phyloP scores from a whole-genome alignment of 1,140 invertebrate species.

The Euura saliciscinereae region DNA sequence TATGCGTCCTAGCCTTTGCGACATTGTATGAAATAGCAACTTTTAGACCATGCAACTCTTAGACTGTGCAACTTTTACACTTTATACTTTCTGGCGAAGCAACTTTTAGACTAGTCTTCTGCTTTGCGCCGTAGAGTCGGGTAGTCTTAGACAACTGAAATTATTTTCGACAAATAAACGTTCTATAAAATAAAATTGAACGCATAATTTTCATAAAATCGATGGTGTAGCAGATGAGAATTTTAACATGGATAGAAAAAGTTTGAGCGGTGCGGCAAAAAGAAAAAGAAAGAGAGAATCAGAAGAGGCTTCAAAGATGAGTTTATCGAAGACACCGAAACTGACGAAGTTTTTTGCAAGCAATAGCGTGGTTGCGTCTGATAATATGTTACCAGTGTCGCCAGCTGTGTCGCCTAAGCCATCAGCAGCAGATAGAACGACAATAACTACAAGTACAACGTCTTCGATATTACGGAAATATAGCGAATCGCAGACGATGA shows the following conservation, averaged over 20 bases:
- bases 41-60: too few relatives aligned
- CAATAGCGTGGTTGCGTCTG: conserved; percentile 14
- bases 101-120: too few relatives aligned
- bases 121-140: too few relatives aligned
- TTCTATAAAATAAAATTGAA: too few relatives aligned
- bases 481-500: conserved; percentile 16
- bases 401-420: conserved; percentile 16
- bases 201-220: conserved; percentile 15
- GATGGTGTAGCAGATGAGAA: conserved; percentile 7
- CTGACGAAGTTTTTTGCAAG: conserved; percentile 19
- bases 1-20: too few relatives aligned
- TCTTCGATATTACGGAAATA: conserved; percentile 17
- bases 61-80: too few relatives aligned
- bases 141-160: too few relatives aligned
- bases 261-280: conserved; percentile 14
- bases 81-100: too few relatives aligned
- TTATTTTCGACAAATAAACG: too few relatives aligned
- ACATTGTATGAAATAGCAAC: too few relatives aligned
- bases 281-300: conserved; percentile 19
- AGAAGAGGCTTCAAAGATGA: conserved; percentile 16
- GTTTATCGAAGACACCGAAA: conserved; percentile 20
- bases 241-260: conserved; percentile 18
- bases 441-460: conserved; percentile 17
- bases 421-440: conserved; percentile 17
- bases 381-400: conserved; percentile 10